A percentile compares a stretch with the other conserved stretches of the same genome.
phyloP scores from a whole-genome alignment of 2,797 vertebrate species.

The Pempheris klunzingeri region DNA sequence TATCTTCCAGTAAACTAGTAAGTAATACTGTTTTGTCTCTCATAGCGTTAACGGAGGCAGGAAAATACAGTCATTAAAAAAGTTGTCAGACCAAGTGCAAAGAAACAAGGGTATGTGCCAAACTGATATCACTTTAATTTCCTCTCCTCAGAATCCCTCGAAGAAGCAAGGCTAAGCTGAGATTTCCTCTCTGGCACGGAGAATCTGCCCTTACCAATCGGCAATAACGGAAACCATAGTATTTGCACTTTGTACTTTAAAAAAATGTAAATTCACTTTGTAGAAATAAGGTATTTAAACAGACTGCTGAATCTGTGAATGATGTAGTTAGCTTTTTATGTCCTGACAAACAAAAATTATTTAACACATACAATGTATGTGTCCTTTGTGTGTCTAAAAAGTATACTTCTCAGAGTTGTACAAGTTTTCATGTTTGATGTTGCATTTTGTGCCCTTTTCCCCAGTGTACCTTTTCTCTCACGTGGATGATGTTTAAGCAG shows the following conservation, averaged over 20 bases:
- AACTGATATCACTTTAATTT: conserved; percentile 42
- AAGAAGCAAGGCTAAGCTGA: conserved; percentile 93
- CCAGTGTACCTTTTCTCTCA: conserved; percentile 66
- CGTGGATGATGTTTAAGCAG: conserved; percentile 66
- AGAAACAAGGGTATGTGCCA: conserved; percentile 3
- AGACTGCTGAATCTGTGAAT: conserved; percentile 95
- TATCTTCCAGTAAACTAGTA: conserved; percentile 90
- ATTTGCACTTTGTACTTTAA: conserved; percentile 99
- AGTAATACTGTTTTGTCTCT: conserved; percentile 61
- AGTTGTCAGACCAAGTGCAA: not conserved
- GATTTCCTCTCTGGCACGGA: conserved; percentile 74
- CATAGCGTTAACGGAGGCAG: not conserved
- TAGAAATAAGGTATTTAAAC: conserved; percentile 97
- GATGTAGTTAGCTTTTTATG: conserved; percentile 88
- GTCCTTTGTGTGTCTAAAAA: conserved; percentile 88
- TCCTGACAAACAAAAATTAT: conserved; percentile 85
- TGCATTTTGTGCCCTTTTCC: conserved; percentile 62
- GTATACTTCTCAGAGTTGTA: conserved; percentile 87
- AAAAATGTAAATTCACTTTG: conserved; percentile 98
- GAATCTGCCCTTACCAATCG: conserved; percentile 88
- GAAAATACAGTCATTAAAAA: not conserved
- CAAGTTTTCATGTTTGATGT: conserved; percentile 86
- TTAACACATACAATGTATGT: conserved; percentile 98
- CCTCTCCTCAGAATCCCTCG: conserved; percentile 85
- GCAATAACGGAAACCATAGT: conserved; percentile 92